phyloP scores from a whole-genome alignment of 2,113 vertebrate genomes.

The Megaptera novaeangliae region DNA sequence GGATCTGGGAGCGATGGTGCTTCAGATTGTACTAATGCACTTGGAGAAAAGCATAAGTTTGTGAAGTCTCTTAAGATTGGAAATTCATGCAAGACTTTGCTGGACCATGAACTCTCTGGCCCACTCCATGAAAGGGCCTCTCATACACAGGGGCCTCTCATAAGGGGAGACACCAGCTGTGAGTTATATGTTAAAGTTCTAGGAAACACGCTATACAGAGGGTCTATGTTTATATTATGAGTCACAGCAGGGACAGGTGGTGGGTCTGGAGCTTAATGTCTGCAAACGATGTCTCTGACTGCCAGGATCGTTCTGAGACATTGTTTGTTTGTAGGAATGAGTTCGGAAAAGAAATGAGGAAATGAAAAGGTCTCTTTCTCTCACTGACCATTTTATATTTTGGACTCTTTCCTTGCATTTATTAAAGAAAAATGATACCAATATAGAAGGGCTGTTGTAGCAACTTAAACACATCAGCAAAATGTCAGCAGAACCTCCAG shows the following conservation, averaged over 20 bases:
- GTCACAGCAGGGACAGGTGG: slow-evolving; percentile 54
- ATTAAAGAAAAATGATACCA: slow-evolving; percentile 28
- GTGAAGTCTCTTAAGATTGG: background rate
- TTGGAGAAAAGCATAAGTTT: background rate
- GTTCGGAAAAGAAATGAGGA: slow-evolving; percentile 23
- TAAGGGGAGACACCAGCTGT: slow-evolving; percentile 18
- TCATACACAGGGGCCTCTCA: background rate
- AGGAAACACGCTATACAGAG: slow-evolving; percentile 31
- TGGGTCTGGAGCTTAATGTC: slow-evolving; percentile 25
- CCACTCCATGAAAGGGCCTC: background rate
- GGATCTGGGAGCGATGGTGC: background rate
- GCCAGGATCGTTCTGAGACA: slow-evolving; percentile 3
- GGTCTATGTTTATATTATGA: slow-evolving; percentile 58
- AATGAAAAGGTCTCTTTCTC: background rate
- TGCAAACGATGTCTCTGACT: slow-evolving; percentile 5
- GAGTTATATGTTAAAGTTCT: slow-evolving; percentile 50
- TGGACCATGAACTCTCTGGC: background rate
- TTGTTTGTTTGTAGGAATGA: slow-evolving; percentile 15
- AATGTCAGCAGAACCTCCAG: background rate
- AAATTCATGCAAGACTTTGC: background rate
- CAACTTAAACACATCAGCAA: background rate
- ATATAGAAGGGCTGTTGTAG: background rate
- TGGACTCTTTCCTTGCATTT: background rate
- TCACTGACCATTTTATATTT: background rate
- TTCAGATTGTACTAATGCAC: background rate